Evolutionary conservation across 2,797 vertebrate species (phyloP).

Genomic region (Gallirallus australis): DNA sequence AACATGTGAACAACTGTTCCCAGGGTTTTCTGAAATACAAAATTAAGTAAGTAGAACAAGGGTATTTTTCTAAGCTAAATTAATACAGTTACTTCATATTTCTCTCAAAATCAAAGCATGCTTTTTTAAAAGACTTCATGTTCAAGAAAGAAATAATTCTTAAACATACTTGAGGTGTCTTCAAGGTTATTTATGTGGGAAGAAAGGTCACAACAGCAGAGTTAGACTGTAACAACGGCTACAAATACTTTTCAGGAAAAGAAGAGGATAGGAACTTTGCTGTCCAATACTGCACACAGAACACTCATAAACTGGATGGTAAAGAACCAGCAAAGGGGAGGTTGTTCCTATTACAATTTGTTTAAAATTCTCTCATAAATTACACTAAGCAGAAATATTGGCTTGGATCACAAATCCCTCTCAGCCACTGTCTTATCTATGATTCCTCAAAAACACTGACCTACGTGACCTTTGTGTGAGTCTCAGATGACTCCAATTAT

Average conservation of each 20-base stretch:
- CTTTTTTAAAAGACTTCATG: background rate
- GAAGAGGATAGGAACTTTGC: background rate
- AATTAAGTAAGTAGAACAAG: background rate
- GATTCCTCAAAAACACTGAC: constrained; percentile 40
- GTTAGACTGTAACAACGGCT: background rate
- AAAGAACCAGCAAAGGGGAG: background rate
- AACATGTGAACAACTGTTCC: background rate
- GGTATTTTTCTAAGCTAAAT: background rate
- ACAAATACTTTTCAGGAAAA: background rate
- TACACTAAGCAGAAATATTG: constrained; percentile 14
- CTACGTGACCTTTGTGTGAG: constrained; percentile 30
- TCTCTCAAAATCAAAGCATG: background rate
- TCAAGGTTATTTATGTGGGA: background rate
- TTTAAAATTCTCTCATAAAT: constrained; percentile 40
- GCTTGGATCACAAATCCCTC: constrained; percentile 9
- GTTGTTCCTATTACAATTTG: background rate
- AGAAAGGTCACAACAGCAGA: background rate
- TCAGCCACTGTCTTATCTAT: constrained; percentile 9
- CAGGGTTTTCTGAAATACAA: background rate
- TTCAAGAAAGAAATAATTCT: background rate
- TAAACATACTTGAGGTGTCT: background rate
- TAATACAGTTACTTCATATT: background rate
- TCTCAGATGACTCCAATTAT: constrained; percentile 28
- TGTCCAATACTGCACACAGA: background rate
- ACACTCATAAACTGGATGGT: background rate